Percentiles rank a stretch among this genome's conserved stretches.
Evolutionary conservation across 35 echinoderm and acorn worm genomes (phyloP).

Genomic region (Chiridota heheva): DNA sequence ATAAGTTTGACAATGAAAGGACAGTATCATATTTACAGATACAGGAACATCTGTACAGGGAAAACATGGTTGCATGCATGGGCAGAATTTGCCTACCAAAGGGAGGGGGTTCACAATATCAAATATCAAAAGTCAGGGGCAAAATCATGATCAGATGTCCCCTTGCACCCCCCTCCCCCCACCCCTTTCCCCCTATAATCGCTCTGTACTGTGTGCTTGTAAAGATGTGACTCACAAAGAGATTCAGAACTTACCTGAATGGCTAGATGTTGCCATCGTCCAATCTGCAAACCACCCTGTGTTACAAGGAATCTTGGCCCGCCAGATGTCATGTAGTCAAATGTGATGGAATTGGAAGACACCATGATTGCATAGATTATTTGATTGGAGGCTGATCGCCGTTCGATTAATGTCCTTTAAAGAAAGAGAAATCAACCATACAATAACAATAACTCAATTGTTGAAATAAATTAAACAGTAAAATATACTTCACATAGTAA

Average conservation of each 20-base stretch:
- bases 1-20: no score
- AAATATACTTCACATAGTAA: neutral
- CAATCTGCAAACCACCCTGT: conserved; percentile 52
- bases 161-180: no score
- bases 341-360: conserved; percentile 54
- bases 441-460: neutral
- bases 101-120: no score
- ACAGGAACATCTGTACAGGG: no score
- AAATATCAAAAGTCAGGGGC: no score
- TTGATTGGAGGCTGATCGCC: conserved; percentile 27
- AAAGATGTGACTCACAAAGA: neutral
- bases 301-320: conserved; percentile 43
- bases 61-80: no score
- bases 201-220: neutral
- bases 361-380: conserved; percentile 78
- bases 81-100: no score
- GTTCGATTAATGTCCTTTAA: conserved; percentile 74
- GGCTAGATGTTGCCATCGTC: conserved; percentile 78
- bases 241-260: conserved; percentile 58
- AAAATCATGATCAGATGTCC: no score
- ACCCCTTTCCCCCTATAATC: no score
- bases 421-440: neutral
- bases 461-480: neutral
- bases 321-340: conserved; percentile 80
- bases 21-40: no score